A percentile compares a stretch with the other conserved stretches of the same genome.
Evolutionary conservation across 2,888 invertebrate species (phyloP).

Genomic region (Caenorhabditis macrosperma): DNA sequence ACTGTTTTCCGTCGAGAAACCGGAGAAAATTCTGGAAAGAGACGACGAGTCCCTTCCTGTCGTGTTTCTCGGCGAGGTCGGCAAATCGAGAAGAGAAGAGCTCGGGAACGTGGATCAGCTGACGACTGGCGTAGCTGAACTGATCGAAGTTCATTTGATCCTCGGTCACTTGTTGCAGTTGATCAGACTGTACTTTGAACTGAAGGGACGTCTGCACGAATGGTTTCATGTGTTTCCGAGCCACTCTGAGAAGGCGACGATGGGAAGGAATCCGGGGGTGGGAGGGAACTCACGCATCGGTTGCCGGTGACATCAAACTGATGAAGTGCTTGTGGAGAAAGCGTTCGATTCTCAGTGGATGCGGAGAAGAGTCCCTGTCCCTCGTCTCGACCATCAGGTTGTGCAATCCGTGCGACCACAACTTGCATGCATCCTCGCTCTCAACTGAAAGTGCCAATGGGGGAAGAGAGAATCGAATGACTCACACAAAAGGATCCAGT

Average conservation of each 20-base stretch:
- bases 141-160: constrained; percentile 71
- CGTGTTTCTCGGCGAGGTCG: constrained; percentile 56
- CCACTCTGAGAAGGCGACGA: constrained; percentile 73
- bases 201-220: constrained; percentile 79
- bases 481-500: constrained; percentile 73
- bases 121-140: constrained; percentile 67
- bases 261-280: no score
- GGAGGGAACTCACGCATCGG: constrained; percentile 56
- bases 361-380: constrained; percentile 65
- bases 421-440: constrained; percentile 70
- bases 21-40: constrained; percentile 72
- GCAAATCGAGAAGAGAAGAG: constrained; percentile 59
- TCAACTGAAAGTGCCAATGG: constrained; percentile 71
- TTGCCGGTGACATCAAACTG: constrained; percentile 66
- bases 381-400: constrained; percentile 72
- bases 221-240: constrained; percentile 79
- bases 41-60: constrained; percentile 58
- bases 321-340: constrained; percentile 78
- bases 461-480: not conserved
- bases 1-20: constrained; percentile 65
- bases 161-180: constrained; percentile 78
- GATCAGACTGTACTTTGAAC: constrained; percentile 76
- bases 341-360: constrained; percentile 73
- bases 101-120: constrained; percentile 67
- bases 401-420: constrained; percentile 76